phyloP scores from a whole-genome alignment of 2,797 vertebrate species.

The Hapalemur alaotrensis region DNA sequence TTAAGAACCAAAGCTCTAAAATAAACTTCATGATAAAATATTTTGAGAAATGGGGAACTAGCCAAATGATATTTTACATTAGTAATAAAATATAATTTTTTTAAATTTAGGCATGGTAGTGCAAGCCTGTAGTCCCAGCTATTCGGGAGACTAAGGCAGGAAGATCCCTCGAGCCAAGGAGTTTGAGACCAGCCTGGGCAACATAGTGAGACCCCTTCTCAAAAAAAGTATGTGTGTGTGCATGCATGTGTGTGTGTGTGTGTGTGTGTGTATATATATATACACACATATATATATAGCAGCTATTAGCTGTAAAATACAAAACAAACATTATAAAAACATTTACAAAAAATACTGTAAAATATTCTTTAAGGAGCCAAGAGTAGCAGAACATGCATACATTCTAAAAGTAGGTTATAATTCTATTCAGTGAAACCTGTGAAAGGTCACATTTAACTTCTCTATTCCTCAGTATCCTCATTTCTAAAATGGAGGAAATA shows the following conservation, averaged over 20 bases:
- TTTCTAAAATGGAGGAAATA: background rate
- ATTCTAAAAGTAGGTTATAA: background rate
- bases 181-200: background rate
- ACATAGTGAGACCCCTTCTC: background rate
- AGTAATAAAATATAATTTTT: conserved; percentile 25
- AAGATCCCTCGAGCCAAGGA: background rate
- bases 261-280: too few relatives aligned
- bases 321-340: background rate
- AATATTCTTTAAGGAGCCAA: background rate
- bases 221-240: background rate
- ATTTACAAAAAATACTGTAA: background rate
- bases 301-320: background rate
- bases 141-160: background rate
- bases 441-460: background rate
- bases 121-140: background rate
- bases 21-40: conserved; percentile 4
- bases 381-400: background rate
- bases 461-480: background rate
- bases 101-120: background rate
- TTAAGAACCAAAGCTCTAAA: conserved; percentile 12
- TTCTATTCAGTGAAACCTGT: conserved; percentile 10
- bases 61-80: background rate
- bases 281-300: background rate
- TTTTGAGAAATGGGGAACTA: background rate
- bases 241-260: too few relatives aligned